These are phyloP conservation scores for Psephotus haematonotus DNA, from an alignment of 2,113 vertebrate genomes.

Conservation along the genomic window DNA sequence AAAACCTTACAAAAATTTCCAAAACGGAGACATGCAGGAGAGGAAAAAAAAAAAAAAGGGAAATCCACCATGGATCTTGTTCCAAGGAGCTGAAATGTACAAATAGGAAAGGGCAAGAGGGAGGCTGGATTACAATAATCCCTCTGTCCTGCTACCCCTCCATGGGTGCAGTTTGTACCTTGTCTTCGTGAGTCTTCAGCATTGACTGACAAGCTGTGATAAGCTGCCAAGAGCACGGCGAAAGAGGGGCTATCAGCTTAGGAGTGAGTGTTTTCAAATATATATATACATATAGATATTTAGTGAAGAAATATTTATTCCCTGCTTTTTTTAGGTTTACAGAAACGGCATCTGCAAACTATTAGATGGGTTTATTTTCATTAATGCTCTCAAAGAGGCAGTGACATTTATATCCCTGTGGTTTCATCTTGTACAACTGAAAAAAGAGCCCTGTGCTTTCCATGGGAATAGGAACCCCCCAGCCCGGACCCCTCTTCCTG, in stretches of 20 bases:
- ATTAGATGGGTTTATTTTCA: conserved; percentile 76
- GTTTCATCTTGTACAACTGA: conserved; percentile 35
- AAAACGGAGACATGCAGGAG: conserved; percentile 56
- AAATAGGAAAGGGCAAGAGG: conserved; percentile 11
- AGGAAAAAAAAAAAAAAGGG: background rate
- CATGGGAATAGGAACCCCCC: conserved; percentile 46
- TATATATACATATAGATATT: conserved; percentile 62
- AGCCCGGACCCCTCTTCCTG: background rate
- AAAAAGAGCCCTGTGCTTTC: conserved; percentile 48
- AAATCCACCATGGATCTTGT: background rate
- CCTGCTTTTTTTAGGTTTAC: conserved; percentile 61
- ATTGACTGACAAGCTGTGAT: background rate
- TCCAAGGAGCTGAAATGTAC: conserved; percentile 47
- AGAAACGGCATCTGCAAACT: conserved; percentile 68
- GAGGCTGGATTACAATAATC: conserved; percentile 16
- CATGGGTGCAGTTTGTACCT: background rate
- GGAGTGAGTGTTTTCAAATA: conserved; percentile 49
- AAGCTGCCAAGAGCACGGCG: conserved; percentile 24
- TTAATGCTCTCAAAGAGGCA: conserved; percentile 66
- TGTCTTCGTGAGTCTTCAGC: background rate
- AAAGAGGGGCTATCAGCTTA: conserved; percentile 14
- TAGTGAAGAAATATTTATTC: conserved; percentile 50
- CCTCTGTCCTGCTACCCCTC: background rate
- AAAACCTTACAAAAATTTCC: conserved; percentile 56
- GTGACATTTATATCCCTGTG: conserved; percentile 59